Conservation (phyloP, 2,797 vertebrate genomes). For the Anniella stebbinsi region DNA sequence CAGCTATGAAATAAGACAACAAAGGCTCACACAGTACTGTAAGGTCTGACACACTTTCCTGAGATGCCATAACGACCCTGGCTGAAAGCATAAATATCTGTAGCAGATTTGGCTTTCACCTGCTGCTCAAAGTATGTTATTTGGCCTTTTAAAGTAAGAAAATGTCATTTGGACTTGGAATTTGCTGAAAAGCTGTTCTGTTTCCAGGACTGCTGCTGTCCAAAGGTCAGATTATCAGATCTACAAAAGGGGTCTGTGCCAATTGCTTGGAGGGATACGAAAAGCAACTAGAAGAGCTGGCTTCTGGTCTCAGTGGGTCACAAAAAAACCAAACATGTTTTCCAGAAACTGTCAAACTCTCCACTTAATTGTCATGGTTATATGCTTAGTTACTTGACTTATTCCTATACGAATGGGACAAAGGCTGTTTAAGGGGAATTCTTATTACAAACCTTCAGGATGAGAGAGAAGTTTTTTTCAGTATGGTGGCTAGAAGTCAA, state of each 20-base stretch:
- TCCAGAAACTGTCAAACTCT: constrained; percentile 56
- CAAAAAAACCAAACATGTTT: constrained; percentile 19
- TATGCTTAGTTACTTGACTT: constrained; percentile 36
- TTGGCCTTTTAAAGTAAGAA: constrained; percentile 48
- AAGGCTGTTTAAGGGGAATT: constrained; percentile 11
- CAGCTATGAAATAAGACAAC: neutral
- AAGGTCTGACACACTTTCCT: constrained; percentile 18
- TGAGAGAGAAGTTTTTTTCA: constrained; percentile 1
- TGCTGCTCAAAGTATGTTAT: constrained; percentile 30
- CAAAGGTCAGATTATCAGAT: constrained; percentile 61
- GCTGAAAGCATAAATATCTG: neutral
- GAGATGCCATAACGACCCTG: neutral
- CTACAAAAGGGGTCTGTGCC: constrained; percentile 52
- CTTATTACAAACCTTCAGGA: constrained; percentile 6
- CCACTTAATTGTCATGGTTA: constrained; percentile 68
- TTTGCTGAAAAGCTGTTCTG: constrained; percentile 45
- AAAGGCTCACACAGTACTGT: neutral
- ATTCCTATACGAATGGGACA: constrained; percentile 44
- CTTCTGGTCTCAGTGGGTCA: constrained; percentile 49
- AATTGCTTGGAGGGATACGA: constrained; percentile 52
- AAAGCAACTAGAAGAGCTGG: constrained; percentile 52
- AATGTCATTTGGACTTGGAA: constrained; percentile 55
- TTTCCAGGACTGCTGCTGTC: constrained; percentile 62
- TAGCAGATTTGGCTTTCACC: constrained; percentile 44
- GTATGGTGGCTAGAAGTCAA: neutral